phyloP scores from a whole-genome alignment of 2,888 invertebrate species.

The Pandemis heparana region DNA sequence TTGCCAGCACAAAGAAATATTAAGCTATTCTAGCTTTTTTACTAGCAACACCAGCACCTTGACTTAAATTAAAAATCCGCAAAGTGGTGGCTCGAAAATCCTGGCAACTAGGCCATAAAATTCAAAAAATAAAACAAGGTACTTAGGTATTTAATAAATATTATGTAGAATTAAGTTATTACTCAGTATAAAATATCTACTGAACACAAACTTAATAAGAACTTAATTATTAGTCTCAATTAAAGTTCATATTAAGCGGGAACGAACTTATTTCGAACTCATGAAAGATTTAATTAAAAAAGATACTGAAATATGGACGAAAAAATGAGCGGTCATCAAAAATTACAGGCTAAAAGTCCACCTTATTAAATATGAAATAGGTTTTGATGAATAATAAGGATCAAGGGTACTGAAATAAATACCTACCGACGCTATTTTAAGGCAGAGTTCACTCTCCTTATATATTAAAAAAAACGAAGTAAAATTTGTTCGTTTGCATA shows the following conservation, averaged over 20 bases:
- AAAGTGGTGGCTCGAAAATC: too few relatives aligned
- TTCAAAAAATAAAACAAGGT: too few relatives aligned
- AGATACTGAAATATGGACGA: constrained; percentile 1
- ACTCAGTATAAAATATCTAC: too few relatives aligned
- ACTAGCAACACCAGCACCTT: too few relatives aligned
- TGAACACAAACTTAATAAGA: too few relatives aligned
- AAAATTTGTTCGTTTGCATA: too few relatives aligned
- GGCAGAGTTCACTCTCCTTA: not conserved
- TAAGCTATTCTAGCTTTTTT: too few relatives aligned
- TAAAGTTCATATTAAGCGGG: not conserved
- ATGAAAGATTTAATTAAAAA: constrained; percentile 14
- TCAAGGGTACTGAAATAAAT: not conserved
- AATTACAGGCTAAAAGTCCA: not conserved
- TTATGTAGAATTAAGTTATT: too few relatives aligned
- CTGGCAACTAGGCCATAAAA: too few relatives aligned
- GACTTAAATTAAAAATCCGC: too few relatives aligned
- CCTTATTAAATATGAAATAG: constrained; percentile 8
- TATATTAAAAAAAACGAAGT: not conserved
- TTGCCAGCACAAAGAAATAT: too few relatives aligned
- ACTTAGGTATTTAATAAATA: too few relatives aligned
- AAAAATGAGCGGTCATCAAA: not conserved
- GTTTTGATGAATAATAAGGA: not conserved
- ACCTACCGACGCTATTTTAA: not conserved
- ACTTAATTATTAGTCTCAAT: not conserved
- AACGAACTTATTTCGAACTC: not conserved